Conservation (phyloP, 2,113 vertebrate species). For the Haemorhous mexicanus region DNA sequence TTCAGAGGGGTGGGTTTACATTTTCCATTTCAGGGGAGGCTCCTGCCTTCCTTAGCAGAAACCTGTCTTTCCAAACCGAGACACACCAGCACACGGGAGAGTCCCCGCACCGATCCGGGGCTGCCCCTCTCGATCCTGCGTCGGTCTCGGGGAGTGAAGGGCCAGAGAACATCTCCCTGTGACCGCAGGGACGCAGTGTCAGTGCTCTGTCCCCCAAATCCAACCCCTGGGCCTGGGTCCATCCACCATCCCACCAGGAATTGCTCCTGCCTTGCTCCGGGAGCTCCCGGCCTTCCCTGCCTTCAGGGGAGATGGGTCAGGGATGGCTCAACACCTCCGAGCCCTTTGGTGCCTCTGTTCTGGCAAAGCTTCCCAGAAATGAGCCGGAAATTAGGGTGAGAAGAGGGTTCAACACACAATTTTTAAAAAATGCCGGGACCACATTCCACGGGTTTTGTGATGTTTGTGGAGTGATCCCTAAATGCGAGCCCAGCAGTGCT, state of each 20-base stretch:
- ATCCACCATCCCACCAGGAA: rapidly evolving
- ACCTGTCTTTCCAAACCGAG: no score
- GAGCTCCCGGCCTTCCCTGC: rapidly evolving
- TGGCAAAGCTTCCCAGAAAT: not conserved
- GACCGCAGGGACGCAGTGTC: no score
- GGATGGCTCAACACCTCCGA: rapidly evolving
- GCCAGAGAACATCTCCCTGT: no score
- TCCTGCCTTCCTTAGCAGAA: no score
- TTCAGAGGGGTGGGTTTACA: no score
- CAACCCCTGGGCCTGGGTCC: rapidly evolving
- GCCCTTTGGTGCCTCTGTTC: not conserved
- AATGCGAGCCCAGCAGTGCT: not conserved
- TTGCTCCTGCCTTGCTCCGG: rapidly evolving
- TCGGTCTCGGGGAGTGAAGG: no score
- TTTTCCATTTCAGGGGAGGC: no score
- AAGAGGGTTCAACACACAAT: not conserved
- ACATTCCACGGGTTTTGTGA: not conserved
- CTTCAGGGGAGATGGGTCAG: not conserved
- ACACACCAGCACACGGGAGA: no score
- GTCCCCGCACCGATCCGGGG: no score
- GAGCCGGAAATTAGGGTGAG: rapidly evolving
- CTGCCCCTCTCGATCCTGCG: no score
- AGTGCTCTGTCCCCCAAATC: not conserved
- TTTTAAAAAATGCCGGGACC: not conserved
- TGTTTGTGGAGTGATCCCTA: not conserved